phyloP scores from a whole-genome alignment of 2,797 vertebrate genomes.

The Scarus forsteni region DNA sequence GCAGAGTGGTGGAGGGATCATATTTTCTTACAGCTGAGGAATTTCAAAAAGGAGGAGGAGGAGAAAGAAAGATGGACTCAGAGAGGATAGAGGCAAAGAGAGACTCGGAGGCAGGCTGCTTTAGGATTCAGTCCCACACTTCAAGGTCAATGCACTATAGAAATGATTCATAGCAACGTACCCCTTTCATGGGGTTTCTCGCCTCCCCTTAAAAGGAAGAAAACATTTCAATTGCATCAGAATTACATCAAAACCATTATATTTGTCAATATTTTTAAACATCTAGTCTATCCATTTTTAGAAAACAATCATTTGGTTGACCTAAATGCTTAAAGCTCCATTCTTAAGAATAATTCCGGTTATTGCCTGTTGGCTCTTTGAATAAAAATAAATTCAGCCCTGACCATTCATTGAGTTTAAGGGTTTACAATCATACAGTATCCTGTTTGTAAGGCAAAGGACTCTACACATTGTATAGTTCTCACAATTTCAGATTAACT shows the following conservation, averaged over 20 bases:
- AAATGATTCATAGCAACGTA: conserved; percentile 40
- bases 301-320: background rate
- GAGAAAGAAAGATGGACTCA: conserved; percentile 17
- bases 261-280: background rate
- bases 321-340: background rate
- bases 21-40: conserved; percentile 37
- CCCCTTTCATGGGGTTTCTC: background rate
- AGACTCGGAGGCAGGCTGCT: conserved; percentile 28
- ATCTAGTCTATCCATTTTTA: background rate
- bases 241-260: background rate
- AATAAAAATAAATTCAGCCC: no score
- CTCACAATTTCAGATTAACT: no score
- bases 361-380: no score
- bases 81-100: conserved; percentile 13
- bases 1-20: conserved; percentile 39
- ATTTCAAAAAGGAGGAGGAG: conserved; percentile 26
- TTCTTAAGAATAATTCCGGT: background rate
- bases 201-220: background rate
- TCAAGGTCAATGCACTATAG: conserved; percentile 49
- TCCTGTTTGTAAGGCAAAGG: no score
- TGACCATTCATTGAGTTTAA: no score
- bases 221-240: background rate
- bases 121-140: conserved; percentile 39
- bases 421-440: no score
- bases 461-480: no score